Evolutionary conservation across 2,113 vertebrate genomes (phyloP).

Genomic region (Erinaceus europaeus): DNA sequence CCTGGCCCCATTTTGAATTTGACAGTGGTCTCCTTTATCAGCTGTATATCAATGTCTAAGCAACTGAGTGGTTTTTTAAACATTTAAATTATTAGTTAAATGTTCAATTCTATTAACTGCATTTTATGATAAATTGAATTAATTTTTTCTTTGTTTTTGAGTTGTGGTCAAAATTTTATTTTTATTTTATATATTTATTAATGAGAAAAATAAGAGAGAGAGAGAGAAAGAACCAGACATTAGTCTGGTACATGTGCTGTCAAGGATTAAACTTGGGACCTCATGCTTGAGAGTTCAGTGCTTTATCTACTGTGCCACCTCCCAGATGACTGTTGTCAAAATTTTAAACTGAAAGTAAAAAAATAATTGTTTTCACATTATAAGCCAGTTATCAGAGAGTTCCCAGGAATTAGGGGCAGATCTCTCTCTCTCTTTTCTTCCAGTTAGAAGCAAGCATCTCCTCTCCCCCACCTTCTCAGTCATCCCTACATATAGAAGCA

Average conservation of each 20-base stretch:
- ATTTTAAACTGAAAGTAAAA: slow-evolving; percentile 34
- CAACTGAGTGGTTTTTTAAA: slow-evolving; percentile 29
- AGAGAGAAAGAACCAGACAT: too few relatives aligned
- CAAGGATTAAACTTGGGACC: too few relatives aligned
- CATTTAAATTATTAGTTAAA: slow-evolving; percentile 26
- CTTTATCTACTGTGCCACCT: too few relatives aligned
- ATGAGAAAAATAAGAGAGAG: too few relatives aligned
- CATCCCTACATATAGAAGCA: not conserved
- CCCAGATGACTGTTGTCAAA: too few relatives aligned
- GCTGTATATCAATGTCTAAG: not conserved
- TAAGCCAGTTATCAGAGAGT: not conserved
- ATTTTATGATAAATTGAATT: not conserved
- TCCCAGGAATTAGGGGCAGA: not conserved
- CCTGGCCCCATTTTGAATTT: too few relatives aligned
- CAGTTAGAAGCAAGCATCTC: not conserved
- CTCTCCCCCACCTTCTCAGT: not conserved
- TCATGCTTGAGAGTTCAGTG: too few relatives aligned
- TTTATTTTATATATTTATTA: too few relatives aligned
- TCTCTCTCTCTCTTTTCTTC: not conserved
- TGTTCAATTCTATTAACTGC: slow-evolving; percentile 12
- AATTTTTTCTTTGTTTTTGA: slow-evolving; percentile 22
- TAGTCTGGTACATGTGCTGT: too few relatives aligned
- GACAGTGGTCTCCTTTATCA: not conserved
- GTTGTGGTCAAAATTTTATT: too few relatives aligned
- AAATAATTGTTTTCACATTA: not conserved